Conservation (phyloP, 2,113 vertebrate genomes). For the Mixornis gularis region DNA sequence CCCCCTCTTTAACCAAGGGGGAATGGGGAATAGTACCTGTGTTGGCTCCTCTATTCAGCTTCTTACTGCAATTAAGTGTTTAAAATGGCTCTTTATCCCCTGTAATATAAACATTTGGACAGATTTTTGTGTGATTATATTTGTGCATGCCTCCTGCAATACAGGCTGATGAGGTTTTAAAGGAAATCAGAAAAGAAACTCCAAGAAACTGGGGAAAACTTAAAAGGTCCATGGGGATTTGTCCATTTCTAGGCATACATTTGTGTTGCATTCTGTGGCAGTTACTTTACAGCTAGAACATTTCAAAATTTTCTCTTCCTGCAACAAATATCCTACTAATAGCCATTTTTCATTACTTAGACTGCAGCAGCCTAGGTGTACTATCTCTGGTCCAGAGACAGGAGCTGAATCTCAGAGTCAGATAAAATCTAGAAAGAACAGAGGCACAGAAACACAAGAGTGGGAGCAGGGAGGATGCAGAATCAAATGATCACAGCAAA, state of each 20-base stretch:
- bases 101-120: neutral
- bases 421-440: neutral
- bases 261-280: neutral
- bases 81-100: slow-evolving; percentile 14
- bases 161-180: neutral
- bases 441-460: neutral
- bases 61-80: neutral
- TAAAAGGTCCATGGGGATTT: neutral
- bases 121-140: neutral
- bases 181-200: neutral
- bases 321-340: neutral
- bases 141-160: neutral
- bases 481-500: neutral
- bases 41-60: neutral
- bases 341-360: neutral
- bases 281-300: neutral
- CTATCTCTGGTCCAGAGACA: neutral
- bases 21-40: neutral
- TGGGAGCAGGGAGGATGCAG: neutral
- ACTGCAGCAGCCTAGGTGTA: neutral
- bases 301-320: neutral
- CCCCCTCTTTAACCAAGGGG: neutral
- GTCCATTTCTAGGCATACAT: neutral
- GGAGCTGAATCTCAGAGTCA: neutral
- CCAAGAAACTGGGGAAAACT: neutral